A percentile compares a stretch with the other conserved stretches of the same genome.
These are phyloP conservation scores for Zenarchopterus dispar DNA, from an alignment of 2,797 vertebrate genomes.

Conservation along the genomic window DNA sequence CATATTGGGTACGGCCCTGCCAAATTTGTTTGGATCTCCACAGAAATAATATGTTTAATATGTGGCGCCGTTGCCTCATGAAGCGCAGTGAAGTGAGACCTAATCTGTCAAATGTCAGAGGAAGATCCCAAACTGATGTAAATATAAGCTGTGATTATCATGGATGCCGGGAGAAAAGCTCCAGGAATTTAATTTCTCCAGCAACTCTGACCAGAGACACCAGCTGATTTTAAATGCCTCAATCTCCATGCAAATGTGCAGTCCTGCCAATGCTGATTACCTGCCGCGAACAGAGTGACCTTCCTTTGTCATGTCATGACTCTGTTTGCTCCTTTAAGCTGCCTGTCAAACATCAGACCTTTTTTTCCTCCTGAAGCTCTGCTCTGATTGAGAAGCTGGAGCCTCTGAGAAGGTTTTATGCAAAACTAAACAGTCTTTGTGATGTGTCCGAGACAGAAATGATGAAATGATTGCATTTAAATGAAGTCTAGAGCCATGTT, in stretches of 20 bases:
- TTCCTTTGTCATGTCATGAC: constrained; percentile 59
- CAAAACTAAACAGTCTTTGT: constrained; percentile 28
- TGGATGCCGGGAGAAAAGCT: constrained; percentile 7
- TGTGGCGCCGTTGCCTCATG: constrained; percentile 1
- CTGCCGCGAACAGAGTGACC: constrained; percentile 55
- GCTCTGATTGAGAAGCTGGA: constrained; percentile 53
- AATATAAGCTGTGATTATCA: constrained; percentile 10
- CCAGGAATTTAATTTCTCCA: constrained; percentile 49
- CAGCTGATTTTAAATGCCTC: constrained; percentile 54
- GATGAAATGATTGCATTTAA: constrained; percentile 49
- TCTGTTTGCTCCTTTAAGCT: constrained; percentile 64
- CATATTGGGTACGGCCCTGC: not conserved
- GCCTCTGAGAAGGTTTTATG: constrained; percentile 49
- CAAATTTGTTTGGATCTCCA: not conserved
- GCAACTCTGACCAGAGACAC: constrained; percentile 18
- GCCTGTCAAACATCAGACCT: constrained; percentile 67
- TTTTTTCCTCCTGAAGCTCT: constrained; percentile 32
- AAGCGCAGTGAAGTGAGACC: constrained; percentile 15
- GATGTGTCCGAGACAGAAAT: constrained; percentile 40
- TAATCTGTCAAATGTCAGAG: constrained; percentile 23
- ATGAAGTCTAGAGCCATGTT: constrained; percentile 46
- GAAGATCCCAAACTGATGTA: constrained; percentile 12
- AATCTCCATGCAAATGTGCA: constrained; percentile 69
- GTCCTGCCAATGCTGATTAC: constrained; percentile 63
- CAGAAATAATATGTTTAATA: constrained; percentile 15